Evolutionary conservation across 2,888 invertebrate genomes (phyloP).

Genomic region (Horisme vitalbata): DNA sequence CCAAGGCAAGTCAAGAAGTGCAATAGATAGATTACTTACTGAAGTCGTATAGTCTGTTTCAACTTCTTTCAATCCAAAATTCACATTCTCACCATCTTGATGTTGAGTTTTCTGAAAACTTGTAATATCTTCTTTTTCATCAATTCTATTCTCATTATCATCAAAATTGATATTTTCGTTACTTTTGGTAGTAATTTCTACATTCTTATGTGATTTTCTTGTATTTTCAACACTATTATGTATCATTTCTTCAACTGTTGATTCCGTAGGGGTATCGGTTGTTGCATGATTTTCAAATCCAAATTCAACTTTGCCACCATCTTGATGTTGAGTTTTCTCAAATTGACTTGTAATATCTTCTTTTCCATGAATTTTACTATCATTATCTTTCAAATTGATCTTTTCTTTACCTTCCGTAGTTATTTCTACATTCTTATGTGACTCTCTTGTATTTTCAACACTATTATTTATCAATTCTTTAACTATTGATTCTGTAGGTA

Average conservation of each 20-base stretch:
- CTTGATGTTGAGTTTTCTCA: too few relatives aligned
- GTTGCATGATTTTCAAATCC: constrained; percentile 2
- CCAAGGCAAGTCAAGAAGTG: too few relatives aligned
- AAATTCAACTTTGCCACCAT: too few relatives aligned
- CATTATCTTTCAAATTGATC: background rate
- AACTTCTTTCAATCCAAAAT: constrained; percentile 28
- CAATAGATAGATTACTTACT: constrained; percentile 31
- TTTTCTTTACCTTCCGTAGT: constrained; percentile 2
- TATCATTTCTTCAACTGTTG: constrained; percentile 5
- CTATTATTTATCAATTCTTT: constrained; percentile 7
- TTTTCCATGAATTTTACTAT: constrained; percentile 7
- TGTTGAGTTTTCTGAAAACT: background rate
- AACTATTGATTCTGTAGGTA: background rate
- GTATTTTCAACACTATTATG: constrained; percentile 13
- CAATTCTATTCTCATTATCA: constrained; percentile 1
- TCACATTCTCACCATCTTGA: constrained; percentile 9
- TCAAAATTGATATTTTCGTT: background rate
- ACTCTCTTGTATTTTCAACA: constrained; percentile 5
- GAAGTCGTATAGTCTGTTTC: constrained; percentile 29
- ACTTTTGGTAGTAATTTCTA: constrained; percentile 4
- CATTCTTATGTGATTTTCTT: background rate
- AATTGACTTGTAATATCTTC: background rate
- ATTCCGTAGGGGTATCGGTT: background rate
- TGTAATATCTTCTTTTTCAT: constrained; percentile 1
- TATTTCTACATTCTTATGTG: background rate